Conservation (phyloP, 2,113 vertebrate genomes). For the Mus musculus region DNA sequence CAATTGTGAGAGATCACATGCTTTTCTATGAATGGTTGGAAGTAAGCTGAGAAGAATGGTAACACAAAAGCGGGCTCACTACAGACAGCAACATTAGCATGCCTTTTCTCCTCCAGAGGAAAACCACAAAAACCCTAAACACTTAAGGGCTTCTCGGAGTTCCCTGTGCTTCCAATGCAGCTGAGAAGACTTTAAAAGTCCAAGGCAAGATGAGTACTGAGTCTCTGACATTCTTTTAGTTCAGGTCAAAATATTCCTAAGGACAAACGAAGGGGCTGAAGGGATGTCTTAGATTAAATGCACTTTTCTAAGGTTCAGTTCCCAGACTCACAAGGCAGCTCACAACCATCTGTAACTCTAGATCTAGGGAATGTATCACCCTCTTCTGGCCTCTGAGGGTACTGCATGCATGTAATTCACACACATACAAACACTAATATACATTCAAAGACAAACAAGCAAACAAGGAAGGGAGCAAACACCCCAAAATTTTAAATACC, state of each 20-base stretch:
- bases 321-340: not conserved
- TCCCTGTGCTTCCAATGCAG: constrained; percentile 60
- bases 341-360: not conserved
- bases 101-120: not conserved
- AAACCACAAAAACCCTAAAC: not conserved
- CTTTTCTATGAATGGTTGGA: not conserved
- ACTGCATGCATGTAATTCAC: not conserved
- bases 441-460: not conserved
- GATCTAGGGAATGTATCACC: not conserved
- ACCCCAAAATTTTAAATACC: constrained; percentile 37
- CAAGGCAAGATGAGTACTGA: constrained; percentile 63
- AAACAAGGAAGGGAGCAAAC: not conserved
- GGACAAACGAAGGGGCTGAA: not conserved
- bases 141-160: constrained; percentile 74
- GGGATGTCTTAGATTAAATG: too few species aligned
- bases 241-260: constrained; percentile 46
- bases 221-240: constrained; percentile 73
- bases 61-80: not conserved
- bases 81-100: not conserved
- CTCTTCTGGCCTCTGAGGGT: not conserved
- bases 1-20: not conserved
- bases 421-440: not conserved
- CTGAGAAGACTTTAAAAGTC: constrained; percentile 68
- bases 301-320: too few species aligned
- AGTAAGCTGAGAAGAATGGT: constrained; percentile 6